Evolutionary conservation across 2,888 invertebrate genomes (phyloP).

Genomic region (Exephanes ischioxanthus): DNA sequence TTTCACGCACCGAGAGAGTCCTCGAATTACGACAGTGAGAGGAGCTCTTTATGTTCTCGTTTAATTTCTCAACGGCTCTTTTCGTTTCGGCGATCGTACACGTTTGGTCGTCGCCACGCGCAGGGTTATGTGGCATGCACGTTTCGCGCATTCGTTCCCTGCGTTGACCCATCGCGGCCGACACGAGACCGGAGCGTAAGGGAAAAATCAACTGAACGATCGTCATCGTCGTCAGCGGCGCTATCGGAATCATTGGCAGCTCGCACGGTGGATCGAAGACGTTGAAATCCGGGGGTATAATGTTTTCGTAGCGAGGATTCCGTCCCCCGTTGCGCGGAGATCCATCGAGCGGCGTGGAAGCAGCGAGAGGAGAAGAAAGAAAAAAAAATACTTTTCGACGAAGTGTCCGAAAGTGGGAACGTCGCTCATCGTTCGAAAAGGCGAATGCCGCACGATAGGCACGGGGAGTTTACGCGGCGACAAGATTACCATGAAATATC

Average conservation of each 20-base stretch:
- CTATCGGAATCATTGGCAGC: background rate
- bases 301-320: constrained; percentile 5
- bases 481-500: constrained; percentile 39
- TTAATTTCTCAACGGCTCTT: background rate
- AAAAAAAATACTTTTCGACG: background rate
- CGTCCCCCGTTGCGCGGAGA: background rate
- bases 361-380: background rate
- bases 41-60: background rate
- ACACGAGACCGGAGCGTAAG: constrained; percentile 20
- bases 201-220: background rate
- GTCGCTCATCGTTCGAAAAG: background rate
- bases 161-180: constrained; percentile 3
- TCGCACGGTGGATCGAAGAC: background rate
- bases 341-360: background rate
- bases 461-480: constrained; percentile 22
- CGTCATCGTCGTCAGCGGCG: background rate
- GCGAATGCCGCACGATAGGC: constrained; percentile 40
- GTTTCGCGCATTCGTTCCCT: background rate
- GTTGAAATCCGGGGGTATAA: background rate
- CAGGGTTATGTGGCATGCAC: constrained; percentile 15
- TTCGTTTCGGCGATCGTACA: constrained; percentile 46
- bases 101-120: constrained; percentile 46
- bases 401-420: background rate
- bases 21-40: background rate
- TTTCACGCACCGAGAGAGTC: background rate